Base-by-base conservation (phyloP, 2,888 invertebrate species). In the Acrocyrtus sp. region DNA sequence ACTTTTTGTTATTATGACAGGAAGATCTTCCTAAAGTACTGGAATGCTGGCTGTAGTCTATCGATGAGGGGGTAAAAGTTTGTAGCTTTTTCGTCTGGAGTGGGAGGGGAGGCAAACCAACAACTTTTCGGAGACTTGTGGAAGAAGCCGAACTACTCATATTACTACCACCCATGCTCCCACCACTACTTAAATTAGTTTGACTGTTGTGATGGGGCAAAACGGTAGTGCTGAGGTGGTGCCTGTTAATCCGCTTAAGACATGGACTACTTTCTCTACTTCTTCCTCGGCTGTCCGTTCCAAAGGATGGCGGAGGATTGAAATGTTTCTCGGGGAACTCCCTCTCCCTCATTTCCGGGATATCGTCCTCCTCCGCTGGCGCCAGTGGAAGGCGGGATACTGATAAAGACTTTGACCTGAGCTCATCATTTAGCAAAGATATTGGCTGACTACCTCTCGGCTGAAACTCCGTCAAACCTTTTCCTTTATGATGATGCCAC, bases 231-330 rank as follows among this genome's bases (percentile, higher is more conserved):
- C 34, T 45, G 19, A 51, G 19, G n/a, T 67, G 51, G 22, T 73
- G 75, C 8, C 77, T 70, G 43, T 75, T 74, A 19, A 79, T 80
- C 56, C 80, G 21, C 50, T 80, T 79, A 10, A 80, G 48, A 50
- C 80, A 80, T 12, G 80, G 80, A 48, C 79, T 79, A 53, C 73
- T 75, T 51, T 77, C 79, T 15, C 77, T 57, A 72, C 78, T 77
- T 39, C 74, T 58, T n/a, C n/a, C n/a, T 62, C 77, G 63, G 17
- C 45, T 56, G 12, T 70, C 70, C 24, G 5, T 21, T 1, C 53
- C 51, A 2, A 43, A 43, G 19, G 60, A 29, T 17, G 39, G 3
- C n/a, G 56, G 22, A 8, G 24, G 24, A n/a, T n/a, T 51, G 24
- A n/a, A 27, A 51, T 51, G 27, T 12, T 62, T 22, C 1, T 62